A percentile compares a stretch with the other conserved stretches of the same genome.
These are phyloP conservation scores for Malacoraja senta DNA, from an alignment of 2,797 vertebrate genomes.

Conservation along the genomic window DNA sequence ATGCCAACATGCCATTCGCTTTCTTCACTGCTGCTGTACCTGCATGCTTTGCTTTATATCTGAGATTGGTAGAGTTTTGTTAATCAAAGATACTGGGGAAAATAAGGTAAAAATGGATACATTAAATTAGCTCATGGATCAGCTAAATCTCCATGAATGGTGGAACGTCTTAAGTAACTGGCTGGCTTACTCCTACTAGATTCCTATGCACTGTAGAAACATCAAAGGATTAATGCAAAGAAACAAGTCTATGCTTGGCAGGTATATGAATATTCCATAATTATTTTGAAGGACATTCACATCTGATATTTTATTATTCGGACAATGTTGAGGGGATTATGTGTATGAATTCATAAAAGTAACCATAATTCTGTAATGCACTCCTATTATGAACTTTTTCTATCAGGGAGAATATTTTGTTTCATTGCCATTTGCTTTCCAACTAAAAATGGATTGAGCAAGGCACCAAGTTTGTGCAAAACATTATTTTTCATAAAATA, in stretches of 20 bases:
- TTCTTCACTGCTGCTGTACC: too few relatives aligned
- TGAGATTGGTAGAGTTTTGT: too few relatives aligned
- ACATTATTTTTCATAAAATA: neutral
- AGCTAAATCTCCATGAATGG: too few relatives aligned
- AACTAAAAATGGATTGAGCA: neutral
- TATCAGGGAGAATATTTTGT: neutral
- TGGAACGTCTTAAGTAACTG: too few relatives aligned
- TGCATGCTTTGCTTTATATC: too few relatives aligned
- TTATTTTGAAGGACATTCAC: neutral
- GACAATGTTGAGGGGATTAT: neutral
- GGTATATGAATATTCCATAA: neutral
- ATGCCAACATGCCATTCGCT: too few relatives aligned
- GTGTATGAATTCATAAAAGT: neutral
- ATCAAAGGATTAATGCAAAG: neutral
- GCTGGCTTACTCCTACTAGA: too few relatives aligned
- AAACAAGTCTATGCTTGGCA: neutral
- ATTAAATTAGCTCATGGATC: too few relatives aligned
- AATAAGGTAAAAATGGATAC: too few relatives aligned
- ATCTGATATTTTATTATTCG: neutral
- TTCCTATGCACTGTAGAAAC: neutral
- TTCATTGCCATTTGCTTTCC: neutral
- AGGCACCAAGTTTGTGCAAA: neutral
- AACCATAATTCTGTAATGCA: neutral
- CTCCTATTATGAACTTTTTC: too few relatives aligned
- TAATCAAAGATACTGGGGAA: too few relatives aligned